Evolutionary conservation across 1,140 invertebrate species (phyloP), one percentile per base, ranked within the genome.

Genomic region (Drosophila busckii): DNA sequence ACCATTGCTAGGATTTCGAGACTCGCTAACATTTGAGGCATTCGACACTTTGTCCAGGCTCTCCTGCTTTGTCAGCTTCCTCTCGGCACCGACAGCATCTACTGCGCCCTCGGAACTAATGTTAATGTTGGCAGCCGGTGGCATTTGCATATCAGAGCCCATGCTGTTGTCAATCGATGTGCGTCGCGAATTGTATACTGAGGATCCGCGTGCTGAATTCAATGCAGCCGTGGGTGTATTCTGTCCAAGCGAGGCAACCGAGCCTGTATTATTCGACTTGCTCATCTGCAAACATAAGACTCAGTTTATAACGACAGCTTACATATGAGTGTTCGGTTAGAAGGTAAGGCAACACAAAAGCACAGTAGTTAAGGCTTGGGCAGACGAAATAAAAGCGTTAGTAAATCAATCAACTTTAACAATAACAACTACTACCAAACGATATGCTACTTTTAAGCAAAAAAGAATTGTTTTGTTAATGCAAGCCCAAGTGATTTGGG

Each of bases 141-240:
- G 55, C 58, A 80, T 15, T 25, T 76, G 84, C 31, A 84, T 54
- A 38, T 86, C 84, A 13, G 75, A 84, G 13, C 66, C 64, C 26
- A 78, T 38, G 46, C 83, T 84, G 41, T 84, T 87, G 46, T 87
- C 86, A 17, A 87, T 63, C 7, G 86, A 87, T 13, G 86, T 86
- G 6, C 86, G 68, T 2, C 86, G 67, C 8, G 86, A 87, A 40
- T 84, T 87, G 37, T 87, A 87, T 0, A 86, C 73, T 10, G 86
- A 87, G 1, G 85, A 86, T 17, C 85, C 71, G 12, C 84, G 60
- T n/a, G 84, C 63, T 13, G 83, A 86, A 12, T 61, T 70, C 29
- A 83, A 29, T 7, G 52, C 29, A 13, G 76, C 83, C 22, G 67
- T 84, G 15, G 84, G 83, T 10, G 84, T 84, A 40, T 66, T 84